These are phyloP conservation scores for Micromys minutus DNA, from an alignment of 2,113 vertebrate genomes.

Conservation along the genomic window DNA sequence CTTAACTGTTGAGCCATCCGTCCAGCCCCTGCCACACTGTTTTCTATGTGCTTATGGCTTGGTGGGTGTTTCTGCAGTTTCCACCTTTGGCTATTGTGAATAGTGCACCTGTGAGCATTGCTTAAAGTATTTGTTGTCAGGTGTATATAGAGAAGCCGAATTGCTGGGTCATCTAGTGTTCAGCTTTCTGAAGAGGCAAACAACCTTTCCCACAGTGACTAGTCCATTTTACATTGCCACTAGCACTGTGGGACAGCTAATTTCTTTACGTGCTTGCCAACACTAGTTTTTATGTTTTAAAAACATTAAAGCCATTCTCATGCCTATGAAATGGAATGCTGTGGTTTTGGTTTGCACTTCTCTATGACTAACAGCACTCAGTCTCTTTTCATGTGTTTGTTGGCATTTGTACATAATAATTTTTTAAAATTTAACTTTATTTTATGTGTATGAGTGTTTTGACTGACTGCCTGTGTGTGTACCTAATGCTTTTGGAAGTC, in stretches of 20 bases:
- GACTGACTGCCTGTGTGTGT: not conserved
- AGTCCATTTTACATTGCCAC: not conserved
- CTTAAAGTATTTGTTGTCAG: not conserved
- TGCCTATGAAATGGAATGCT: not conserved
- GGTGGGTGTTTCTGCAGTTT: not conserved
- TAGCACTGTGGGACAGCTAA: not conserved
- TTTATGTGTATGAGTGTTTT: not conserved
- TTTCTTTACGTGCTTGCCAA: not conserved
- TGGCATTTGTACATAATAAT: not conserved
- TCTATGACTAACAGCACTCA: not conserved
- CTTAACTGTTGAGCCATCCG: not conserved
- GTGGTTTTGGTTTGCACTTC: not conserved
- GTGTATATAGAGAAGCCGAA: not conserved
- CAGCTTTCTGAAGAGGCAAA: not conserved
- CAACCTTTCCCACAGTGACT: not conserved
- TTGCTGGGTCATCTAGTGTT: not conserved
- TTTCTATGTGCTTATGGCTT: not conserved
- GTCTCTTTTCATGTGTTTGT: not conserved
- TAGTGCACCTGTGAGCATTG: not conserved
- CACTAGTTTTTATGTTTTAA: not conserved
- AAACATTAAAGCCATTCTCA: not conserved
- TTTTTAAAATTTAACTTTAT: not conserved
- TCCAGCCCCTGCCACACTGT: not conserved
- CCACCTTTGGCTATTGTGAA: not conserved
- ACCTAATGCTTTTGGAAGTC: not conserved